Conservation (phyloP, 2,113 vertebrate species). For the Oxygymnocypris stewartii region DNA sequence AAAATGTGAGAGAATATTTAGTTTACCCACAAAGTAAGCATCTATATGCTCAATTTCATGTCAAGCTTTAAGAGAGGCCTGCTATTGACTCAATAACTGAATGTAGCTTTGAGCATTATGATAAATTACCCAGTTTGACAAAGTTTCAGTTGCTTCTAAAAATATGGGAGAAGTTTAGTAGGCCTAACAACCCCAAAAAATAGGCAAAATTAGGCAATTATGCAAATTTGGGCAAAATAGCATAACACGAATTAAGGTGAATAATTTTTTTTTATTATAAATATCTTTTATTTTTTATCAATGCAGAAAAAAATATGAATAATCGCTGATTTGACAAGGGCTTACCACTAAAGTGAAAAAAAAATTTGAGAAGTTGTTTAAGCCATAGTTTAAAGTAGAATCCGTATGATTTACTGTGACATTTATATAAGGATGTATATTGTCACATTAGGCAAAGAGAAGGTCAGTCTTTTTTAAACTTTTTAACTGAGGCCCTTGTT, state of each 20-base stretch:
- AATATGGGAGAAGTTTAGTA: background rate
- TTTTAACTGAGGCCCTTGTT: background rate
- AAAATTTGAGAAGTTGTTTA: background rate
- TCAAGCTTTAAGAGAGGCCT: background rate
- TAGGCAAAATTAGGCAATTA: background rate
- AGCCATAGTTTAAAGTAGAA: background rate
- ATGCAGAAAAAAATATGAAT: background rate
- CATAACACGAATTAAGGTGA: background rate
- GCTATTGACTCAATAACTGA: background rate
- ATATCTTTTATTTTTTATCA: background rate
- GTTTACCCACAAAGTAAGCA: background rate
- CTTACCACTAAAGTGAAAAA: background rate
- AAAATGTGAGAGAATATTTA: background rate
- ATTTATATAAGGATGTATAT: slow-evolving; percentile 29
- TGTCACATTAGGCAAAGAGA: slow-evolving; percentile 33
- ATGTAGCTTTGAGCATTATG: background rate
- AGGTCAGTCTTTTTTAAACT: slow-evolving; percentile 24
- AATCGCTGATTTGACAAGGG: background rate
- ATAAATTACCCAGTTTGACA: slow-evolving; percentile 3
- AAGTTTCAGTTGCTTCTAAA: background rate
- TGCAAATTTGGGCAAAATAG: background rate
- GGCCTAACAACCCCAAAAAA: background rate
- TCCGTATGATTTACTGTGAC: slow-evolving; percentile 18
- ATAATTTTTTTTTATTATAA: too few relatives aligned
- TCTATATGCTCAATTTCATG: background rate